Evolutionary conservation across 2,888 invertebrate species (phyloP).

Genomic region (Bugulina stolonifera): DNA sequence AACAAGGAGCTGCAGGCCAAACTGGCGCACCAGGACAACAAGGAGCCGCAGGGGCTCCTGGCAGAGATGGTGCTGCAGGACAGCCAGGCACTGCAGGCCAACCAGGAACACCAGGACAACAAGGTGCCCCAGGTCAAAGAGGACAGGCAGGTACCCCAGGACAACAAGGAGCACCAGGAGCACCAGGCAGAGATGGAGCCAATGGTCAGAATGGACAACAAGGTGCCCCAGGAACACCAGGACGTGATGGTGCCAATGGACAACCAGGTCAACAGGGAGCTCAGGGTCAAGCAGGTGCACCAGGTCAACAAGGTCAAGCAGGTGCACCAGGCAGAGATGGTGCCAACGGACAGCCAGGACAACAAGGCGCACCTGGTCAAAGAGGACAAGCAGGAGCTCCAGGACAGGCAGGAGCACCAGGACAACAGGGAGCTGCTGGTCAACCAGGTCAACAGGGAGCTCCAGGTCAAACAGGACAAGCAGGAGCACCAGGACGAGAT

Average conservation of each 20-base stretch:
- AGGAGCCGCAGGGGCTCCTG: conserved; percentile 25
- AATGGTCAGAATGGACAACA: conserved; percentile 35
- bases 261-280: conserved; percentile 17
- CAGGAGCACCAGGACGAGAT: conserved; percentile 24
- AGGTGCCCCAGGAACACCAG: conserved; percentile 30
- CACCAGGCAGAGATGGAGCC: conserved; percentile 38
- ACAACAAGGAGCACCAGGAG: conserved; percentile 26
- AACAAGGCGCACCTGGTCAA: background rate
- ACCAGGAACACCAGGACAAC: conserved; percentile 30
- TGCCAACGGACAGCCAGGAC: background rate
- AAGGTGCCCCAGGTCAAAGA: conserved; percentile 33
- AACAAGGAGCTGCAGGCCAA: background rate
- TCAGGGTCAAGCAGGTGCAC: background rate
- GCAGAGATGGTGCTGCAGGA: conserved; percentile 26
- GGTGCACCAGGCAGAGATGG: background rate
- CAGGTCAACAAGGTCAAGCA: background rate
- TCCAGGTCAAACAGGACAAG: conserved; percentile 20
- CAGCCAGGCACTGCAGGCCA: conserved; percentile 26
- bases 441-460: conserved; percentile 11
- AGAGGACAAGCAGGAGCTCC: background rate
- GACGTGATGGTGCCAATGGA: background rate
- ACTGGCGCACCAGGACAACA: conserved; percentile 21
- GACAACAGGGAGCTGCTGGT: background rate
- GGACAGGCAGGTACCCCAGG: conserved; percentile 17
- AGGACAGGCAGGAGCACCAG: background rate